Evolutionary conservation across 92 coral and sea anemone species (phyloP).

Genomic region (Paramuricea clavata): DNA sequence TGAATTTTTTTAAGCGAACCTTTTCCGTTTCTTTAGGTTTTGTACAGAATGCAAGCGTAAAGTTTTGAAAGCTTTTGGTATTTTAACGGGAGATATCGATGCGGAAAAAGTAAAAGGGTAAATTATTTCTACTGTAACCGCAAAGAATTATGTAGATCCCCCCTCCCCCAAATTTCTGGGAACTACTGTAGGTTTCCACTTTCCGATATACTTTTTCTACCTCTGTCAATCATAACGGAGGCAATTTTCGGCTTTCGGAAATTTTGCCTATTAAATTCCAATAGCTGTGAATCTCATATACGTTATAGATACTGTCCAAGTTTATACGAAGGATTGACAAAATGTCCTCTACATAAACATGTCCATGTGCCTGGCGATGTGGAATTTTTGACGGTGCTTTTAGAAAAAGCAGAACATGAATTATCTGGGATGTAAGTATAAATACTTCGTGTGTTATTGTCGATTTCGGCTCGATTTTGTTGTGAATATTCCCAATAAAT

Average conservation of each 20-base stretch:
- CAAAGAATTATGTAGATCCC: no score
- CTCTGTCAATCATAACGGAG: no score
- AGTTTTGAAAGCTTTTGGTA: slow-evolving; percentile 91
- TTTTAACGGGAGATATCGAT: slow-evolving; percentile 94
- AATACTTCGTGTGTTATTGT: no score
- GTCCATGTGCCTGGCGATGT: slow-evolving; percentile 95
- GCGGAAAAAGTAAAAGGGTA: slow-evolving; percentile 98
- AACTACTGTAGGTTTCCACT: no score
- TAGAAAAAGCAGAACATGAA: slow-evolving; percentile 97
- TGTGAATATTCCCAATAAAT: background rate
- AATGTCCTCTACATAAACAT: slow-evolving; percentile 95
- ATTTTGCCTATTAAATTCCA: no score
- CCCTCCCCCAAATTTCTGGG: no score
- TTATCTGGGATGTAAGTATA: slow-evolving; percentile 90
- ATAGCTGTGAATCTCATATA: background rate
- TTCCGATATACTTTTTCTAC: no score
- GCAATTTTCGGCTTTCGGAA: no score
- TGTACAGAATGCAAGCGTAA: slow-evolving; percentile 97
- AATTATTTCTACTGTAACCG: slow-evolving; percentile 13
- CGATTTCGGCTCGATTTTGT: no score
- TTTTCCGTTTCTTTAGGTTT: slow-evolving; percentile 64
- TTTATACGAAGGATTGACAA: slow-evolving; percentile 89
- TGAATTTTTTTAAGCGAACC: no score
- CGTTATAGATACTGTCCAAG: slow-evolving; percentile 82
- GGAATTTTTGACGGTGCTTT: slow-evolving; percentile 88